A percentile compares a stretch with the other conserved stretches of the same genome.
Evolutionary conservation across 53 echinoderm and acorn worm species (phyloP).

Genomic region (Zoroaster sp.): DNA sequence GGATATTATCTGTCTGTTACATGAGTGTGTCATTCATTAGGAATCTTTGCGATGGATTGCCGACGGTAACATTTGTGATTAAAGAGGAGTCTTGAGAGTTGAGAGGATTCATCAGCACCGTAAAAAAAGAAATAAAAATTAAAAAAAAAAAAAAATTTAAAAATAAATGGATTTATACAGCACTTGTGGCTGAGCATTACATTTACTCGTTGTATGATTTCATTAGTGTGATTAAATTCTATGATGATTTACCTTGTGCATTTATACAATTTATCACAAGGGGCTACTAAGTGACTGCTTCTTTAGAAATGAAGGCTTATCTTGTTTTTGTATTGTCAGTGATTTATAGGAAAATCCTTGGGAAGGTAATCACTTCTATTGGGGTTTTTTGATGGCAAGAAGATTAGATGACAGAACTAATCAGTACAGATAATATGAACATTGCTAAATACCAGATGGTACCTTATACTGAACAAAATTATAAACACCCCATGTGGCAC

Average conservation of each 20-base stretch:
- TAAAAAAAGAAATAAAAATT: background rate
- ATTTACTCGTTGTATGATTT: background rate
- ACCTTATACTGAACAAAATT: too few relatives aligned
- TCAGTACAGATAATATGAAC: too few relatives aligned
- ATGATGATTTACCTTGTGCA: too few relatives aligned
- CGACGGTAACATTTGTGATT: conserved; percentile 1
- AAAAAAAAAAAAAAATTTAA: background rate
- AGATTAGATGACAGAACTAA: too few relatives aligned
- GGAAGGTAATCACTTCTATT: background rate
- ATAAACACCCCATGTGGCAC: too few relatives aligned
- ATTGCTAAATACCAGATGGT: too few relatives aligned
- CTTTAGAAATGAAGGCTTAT: background rate
- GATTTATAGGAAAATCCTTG: background rate
- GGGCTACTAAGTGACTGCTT: background rate
- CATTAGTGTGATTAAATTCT: background rate
- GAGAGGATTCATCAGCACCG: background rate
- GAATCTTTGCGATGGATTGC: background rate
- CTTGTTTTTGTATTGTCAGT: background rate
- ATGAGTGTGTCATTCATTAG: conserved; percentile 18
- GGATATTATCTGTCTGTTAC: background rate
- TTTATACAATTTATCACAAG: too few relatives aligned
- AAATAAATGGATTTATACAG: too few relatives aligned
- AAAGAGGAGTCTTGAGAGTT: background rate
- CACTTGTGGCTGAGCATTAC: background rate
- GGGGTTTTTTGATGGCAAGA: too few relatives aligned